These are phyloP conservation scores for Cercocebus atys DNA, from an alignment of 2,113 vertebrate species.

Conservation along the genomic window DNA sequence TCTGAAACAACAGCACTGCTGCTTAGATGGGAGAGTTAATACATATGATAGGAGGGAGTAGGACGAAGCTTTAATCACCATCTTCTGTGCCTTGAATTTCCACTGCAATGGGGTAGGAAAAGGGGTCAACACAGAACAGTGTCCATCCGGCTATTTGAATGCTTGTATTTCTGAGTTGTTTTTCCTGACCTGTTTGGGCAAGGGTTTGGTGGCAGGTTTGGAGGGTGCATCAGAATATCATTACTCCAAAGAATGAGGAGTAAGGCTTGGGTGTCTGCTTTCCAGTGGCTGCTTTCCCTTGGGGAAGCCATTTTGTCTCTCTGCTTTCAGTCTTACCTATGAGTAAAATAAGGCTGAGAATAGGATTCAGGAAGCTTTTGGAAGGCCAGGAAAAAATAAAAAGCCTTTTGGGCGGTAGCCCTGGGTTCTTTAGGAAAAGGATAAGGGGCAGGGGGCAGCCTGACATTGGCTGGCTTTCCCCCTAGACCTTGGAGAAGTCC, in stretches of 20 bases:
- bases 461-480: neutral
- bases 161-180: neutral
- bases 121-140: neutral
- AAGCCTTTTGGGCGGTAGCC: neutral
- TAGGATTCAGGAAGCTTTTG: neutral
- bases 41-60: neutral
- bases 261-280: neutral
- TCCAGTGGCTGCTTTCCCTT: neutral
- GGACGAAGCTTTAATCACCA: neutral
- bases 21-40: neutral
- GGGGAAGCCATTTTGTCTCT: neutral
- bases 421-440: neutral
- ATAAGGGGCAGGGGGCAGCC: neutral
- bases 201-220: slow-evolving; percentile 11
- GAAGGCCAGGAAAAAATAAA: neutral
- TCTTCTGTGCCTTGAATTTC: neutral
- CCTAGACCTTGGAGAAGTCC: neutral
- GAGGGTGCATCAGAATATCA: neutral
- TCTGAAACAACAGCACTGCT: slow-evolving; percentile 60
- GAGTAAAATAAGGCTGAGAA: slow-evolving; percentile 1
- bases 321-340: neutral
- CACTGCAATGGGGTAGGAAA: neutral
- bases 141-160: neutral
- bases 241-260: neutral
- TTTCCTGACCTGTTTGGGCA: neutral